These are phyloP conservation scores for Argyrosomus japonicus DNA, from an alignment of 2,113 vertebrate genomes.

Conservation along the genomic window DNA sequence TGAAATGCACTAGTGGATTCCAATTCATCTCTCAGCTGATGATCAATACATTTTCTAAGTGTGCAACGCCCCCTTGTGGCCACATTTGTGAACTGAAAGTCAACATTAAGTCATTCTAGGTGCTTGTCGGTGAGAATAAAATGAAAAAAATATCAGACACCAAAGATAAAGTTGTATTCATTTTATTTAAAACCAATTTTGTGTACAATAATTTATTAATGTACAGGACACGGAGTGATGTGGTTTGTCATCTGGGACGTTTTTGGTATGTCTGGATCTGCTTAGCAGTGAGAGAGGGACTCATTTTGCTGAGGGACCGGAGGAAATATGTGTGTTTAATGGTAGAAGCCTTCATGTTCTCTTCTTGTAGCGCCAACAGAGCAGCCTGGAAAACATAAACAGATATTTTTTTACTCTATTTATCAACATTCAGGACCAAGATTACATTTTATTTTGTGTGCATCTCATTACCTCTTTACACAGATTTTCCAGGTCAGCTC, in stretches of 20 bases:
- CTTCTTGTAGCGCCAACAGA: conserved; percentile 89
- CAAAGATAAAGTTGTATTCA: neutral
- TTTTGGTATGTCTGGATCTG: conserved; percentile 88
- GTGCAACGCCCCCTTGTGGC: conserved; percentile 54
- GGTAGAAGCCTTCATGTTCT: conserved; percentile 85
- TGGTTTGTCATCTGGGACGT: conserved; percentile 65
- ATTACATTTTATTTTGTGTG: neutral
- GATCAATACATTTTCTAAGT: conserved; percentile 56
- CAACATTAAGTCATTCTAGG: neutral
- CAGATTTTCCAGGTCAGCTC: conserved; percentile 94
- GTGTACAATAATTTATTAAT: neutral
- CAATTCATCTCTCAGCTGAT: neutral
- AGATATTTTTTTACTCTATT: neutral
- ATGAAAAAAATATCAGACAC: neutral
- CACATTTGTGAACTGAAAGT: neutral
- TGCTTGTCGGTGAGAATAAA: neutral
- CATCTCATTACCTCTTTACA: conserved; percentile 91
- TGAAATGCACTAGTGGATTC: conserved; percentile 23
- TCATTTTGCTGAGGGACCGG: conserved; percentile 82
- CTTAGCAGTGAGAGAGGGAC: conserved; percentile 86
- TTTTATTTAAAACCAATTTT: conserved; percentile 50
- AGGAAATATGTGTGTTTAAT: conserved; percentile 88
- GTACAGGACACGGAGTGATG: conserved; percentile 39
- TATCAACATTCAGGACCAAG: neutral
- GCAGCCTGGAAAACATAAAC: conserved; percentile 86